These are phyloP conservation scores for Ptychochromis oligacanthus DNA, from an alignment of 2,113 vertebrate genomes.

Conservation along the genomic window DNA sequence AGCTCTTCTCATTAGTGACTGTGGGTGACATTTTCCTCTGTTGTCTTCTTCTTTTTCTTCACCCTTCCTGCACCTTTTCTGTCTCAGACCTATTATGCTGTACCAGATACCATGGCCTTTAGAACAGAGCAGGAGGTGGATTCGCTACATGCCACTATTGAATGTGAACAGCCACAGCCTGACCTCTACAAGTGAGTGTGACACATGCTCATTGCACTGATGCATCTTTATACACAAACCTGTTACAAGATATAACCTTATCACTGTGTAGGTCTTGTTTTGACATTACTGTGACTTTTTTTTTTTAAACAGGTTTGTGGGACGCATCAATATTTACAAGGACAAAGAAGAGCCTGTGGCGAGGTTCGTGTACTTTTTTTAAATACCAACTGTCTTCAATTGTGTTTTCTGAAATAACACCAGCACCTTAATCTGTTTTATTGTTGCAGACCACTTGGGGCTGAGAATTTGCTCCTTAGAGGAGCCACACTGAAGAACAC, in stretches of 20 bases:
- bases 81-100: slow-evolving; percentile 91
- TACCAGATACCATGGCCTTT: slow-evolving; percentile 96
- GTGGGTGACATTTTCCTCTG: slow-evolving; percentile 67
- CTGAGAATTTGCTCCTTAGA: slow-evolving; percentile 95
- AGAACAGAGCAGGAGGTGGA: slow-evolving; percentile 90
- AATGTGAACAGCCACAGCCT: slow-evolving; percentile 99
- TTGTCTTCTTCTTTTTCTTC: slow-evolving; percentile 41
- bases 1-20: too few relatives aligned
- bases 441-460: slow-evolving; percentile 88
- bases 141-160: slow-evolving; percentile 91
- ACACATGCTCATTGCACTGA: neutral
- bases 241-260: neutral
- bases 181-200: slow-evolving; percentile 97
- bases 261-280: slow-evolving; percentile 21
- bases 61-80: slow-evolving; percentile 26
- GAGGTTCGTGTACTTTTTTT: slow-evolving; percentile 78
- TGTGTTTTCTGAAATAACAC: neutral
- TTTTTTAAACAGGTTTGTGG: slow-evolving; percentile 89
- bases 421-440: neutral
- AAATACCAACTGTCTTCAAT: neutral
- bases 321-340: slow-evolving; percentile 95
- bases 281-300: slow-evolving; percentile 16
- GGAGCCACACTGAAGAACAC: slow-evolving; percentile 98
- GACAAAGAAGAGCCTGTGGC: slow-evolving; percentile 89
- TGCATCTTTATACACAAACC: neutral